phyloP scores from a whole-genome alignment of 2,113 vertebrate species.

The Chrysochloris asiatica region DNA sequence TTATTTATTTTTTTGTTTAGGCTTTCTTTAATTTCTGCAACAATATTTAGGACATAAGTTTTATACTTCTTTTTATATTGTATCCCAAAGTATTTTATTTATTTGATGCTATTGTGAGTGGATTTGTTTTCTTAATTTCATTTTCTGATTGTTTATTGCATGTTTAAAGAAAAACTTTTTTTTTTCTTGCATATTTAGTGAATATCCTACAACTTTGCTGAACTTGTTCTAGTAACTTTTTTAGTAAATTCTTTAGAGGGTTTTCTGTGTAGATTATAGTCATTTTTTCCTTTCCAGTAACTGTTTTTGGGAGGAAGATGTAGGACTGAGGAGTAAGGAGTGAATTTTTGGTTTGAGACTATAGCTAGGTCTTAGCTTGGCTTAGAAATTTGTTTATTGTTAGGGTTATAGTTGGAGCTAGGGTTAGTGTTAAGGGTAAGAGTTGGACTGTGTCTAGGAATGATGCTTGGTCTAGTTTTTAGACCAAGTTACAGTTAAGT shows the following conservation, averaged over 20 bases:
- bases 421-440: no score
- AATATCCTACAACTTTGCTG: background rate
- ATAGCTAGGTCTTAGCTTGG: no score
- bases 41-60: background rate
- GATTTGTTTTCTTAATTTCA: background rate
- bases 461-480: no score
- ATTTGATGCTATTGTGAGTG: background rate
- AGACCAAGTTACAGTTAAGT: no score
- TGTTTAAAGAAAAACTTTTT: background rate
- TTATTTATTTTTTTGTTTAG: background rate
- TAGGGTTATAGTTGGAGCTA: no score
- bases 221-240: background rate
- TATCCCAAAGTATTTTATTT: background rate
- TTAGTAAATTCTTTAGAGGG: background rate
- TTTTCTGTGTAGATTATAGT: background rate
- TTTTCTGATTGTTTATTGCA: slow-evolving; percentile 9
- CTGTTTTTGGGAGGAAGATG: no score
- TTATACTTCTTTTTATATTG: background rate
- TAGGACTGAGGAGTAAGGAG: no score
- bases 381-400: no score
- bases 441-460: no score
- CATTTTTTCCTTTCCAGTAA: background rate
- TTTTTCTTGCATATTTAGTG: background rate
- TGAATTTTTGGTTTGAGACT: no score
- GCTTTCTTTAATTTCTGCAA: background rate